phyloP scores from a whole-genome alignment of 2,797 vertebrate species.

The Bradypodion ventrale region DNA sequence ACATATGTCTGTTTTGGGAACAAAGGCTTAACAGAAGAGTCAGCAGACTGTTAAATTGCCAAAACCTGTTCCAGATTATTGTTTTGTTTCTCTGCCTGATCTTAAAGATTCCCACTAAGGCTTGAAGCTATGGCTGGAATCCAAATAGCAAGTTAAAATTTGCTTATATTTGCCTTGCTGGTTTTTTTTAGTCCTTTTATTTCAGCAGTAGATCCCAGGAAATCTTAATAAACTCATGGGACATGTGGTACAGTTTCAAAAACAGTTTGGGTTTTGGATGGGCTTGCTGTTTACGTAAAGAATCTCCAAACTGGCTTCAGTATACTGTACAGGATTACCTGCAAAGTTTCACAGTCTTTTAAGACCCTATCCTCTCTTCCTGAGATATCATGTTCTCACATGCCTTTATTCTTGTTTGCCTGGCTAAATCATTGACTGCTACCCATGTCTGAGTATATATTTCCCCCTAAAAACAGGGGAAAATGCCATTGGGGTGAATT shows the following conservation, averaged over 20 bases:
- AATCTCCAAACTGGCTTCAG: neutral
- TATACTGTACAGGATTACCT: neutral
- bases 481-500: too few relatives aligned
- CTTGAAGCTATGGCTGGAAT: neutral
- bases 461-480: too few relatives aligned
- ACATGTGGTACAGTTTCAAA: neutral
- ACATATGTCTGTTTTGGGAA: neutral
- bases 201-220: neutral
- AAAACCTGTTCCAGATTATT: neutral
- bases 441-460: too few relatives aligned
- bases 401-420: too few relatives aligned
- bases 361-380: conserved; percentile 11
- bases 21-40: neutral
- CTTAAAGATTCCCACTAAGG: neutral
- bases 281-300: neutral
- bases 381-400: conserved; percentile 14
- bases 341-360: neutral
- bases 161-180: neutral
- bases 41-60: conserved; percentile 27
- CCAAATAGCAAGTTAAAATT: neutral
- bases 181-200: neutral
- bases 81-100: neutral
- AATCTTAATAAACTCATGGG: neutral
- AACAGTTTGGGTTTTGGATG: neutral
- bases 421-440: too few relatives aligned